Conservation (phyloP, 2,113 vertebrate species). For the Scomber colias region DNA sequence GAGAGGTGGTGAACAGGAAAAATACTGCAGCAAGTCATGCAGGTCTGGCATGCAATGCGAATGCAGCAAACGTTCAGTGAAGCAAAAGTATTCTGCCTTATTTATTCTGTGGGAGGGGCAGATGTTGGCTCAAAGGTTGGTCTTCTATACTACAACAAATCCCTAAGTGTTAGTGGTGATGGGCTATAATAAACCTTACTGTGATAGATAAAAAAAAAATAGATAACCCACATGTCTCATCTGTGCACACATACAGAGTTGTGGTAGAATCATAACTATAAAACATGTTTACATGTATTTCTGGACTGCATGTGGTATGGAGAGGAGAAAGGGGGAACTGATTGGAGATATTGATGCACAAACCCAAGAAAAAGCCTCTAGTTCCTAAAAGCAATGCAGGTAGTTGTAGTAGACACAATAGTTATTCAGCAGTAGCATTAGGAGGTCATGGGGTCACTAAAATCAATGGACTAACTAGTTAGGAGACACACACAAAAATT, state of each 20-base stretch:
- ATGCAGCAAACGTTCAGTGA: slow-evolving; percentile 24
- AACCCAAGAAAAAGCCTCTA: not conserved
- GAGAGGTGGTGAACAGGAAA: slow-evolving; percentile 18
- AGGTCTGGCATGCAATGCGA: slow-evolving; percentile 2
- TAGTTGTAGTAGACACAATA: not conserved
- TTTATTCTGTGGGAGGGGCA: slow-evolving; percentile 28
- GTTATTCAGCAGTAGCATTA: not conserved
- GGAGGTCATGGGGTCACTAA: not conserved
- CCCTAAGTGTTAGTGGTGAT: not conserved
- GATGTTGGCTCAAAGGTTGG: slow-evolving; percentile 23
- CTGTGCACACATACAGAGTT: not conserved
- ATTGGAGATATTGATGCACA: not conserved
- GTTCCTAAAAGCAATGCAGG: not conserved
- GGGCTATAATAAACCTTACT: not conserved
- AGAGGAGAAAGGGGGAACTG: too few species aligned
- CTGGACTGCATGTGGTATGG: too few species aligned
- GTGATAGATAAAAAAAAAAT: not conserved
- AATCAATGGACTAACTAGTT: slow-evolving; percentile 5
- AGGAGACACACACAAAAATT: too few species aligned
- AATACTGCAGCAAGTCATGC: slow-evolving; percentile 23
- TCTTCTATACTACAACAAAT: slow-evolving; percentile 11
- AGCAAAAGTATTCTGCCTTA: not conserved
- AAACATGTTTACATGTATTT: not conserved
- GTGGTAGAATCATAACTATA: not conserved
- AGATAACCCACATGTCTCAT: not conserved